Evolutionary conservation across 1,140 invertebrate genomes (phyloP).

Genomic region (Drosophila kurseongensis): DNA sequence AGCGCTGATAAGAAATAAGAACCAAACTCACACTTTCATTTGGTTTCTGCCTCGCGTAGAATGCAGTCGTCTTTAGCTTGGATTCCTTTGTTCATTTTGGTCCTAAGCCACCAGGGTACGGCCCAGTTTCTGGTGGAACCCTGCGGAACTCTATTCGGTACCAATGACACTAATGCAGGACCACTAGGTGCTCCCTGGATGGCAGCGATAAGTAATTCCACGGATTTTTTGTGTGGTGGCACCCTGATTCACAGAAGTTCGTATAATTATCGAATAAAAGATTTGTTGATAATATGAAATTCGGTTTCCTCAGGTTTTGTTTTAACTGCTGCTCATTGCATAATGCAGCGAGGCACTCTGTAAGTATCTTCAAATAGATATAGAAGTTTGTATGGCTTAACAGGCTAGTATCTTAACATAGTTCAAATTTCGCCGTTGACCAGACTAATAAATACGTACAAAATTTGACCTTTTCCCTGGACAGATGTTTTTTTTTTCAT

Average conservation of each 20-base stretch:
- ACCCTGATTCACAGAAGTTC: conserved; percentile 14
- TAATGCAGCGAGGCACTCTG: neutral
- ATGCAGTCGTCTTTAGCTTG: neutral
- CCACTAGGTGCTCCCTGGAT: conserved; percentile 1
- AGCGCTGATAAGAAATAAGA: neutral
- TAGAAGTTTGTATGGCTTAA: too few species aligned
- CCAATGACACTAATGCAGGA: neutral
- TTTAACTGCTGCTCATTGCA: conserved; percentile 13
- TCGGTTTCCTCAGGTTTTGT: conserved; percentile 1
- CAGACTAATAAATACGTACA: too few species aligned
- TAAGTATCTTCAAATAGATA: neutral
- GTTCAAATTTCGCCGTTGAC: too few species aligned
- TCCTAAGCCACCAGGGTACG: neutral
- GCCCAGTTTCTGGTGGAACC: neutral
- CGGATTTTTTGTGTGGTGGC: neutral
- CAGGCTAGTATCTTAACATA: too few species aligned
- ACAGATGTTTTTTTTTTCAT: too few species aligned
- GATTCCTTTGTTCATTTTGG: neutral
- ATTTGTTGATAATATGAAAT: neutral
- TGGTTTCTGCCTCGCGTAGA: neutral
- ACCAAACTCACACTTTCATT: neutral
- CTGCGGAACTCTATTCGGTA: neutral
- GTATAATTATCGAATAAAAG: neutral
- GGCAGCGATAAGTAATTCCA: neutral
- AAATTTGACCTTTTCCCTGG: too few species aligned